Percentiles rank a stretch among this genome's conserved stretches.
Conservation (phyloP, 1,140 invertebrate genomes). For the Chionoecetes opilio region DNA sequence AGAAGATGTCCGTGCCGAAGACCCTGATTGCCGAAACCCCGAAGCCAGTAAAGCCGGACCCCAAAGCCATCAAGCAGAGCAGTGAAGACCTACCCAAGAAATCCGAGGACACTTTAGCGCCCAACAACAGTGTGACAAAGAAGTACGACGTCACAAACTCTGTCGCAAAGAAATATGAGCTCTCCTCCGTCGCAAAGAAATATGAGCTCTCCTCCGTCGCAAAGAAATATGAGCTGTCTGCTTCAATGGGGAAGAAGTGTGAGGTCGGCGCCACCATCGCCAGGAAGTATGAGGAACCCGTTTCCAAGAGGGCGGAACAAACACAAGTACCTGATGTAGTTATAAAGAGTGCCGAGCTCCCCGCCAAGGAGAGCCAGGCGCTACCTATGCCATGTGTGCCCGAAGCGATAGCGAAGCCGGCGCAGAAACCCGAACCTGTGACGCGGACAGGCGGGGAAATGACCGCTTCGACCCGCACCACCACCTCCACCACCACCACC, state of each 20-base stretch:
- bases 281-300: slow-evolving; percentile 58
- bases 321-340: slow-evolving; percentile 57
- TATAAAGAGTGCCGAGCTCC: slow-evolving; percentile 38
- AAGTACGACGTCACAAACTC: slow-evolving; percentile 52
- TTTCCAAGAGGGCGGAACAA: slow-evolving; percentile 61
- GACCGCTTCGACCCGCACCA: slow-evolving; percentile 80
- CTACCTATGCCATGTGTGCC: not conserved
- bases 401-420: slow-evolving; percentile 51
- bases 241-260: slow-evolving; percentile 37
- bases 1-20: slow-evolving; percentile 58
- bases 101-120: slow-evolving; percentile 42
- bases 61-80: slow-evolving; percentile 56
- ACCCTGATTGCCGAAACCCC: slow-evolving; percentile 49
- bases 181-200: slow-evolving; percentile 47
- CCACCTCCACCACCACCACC: slow-evolving; percentile 81
- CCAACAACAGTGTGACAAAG: slow-evolving; percentile 15
- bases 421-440: slow-evolving; percentile 59
- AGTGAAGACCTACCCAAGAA: slow-evolving; percentile 63
- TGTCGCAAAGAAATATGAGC: slow-evolving; percentile 51
- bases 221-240: slow-evolving; percentile 54
- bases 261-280: not conserved
- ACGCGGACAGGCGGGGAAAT: slow-evolving; percentile 17
- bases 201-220: slow-evolving; percentile 33
- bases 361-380: slow-evolving; percentile 59
- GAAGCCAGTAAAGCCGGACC: slow-evolving; percentile 60